phyloP scores from a whole-genome alignment of 2,113 vertebrate species.

The Nerophis ophidion region DNA sequence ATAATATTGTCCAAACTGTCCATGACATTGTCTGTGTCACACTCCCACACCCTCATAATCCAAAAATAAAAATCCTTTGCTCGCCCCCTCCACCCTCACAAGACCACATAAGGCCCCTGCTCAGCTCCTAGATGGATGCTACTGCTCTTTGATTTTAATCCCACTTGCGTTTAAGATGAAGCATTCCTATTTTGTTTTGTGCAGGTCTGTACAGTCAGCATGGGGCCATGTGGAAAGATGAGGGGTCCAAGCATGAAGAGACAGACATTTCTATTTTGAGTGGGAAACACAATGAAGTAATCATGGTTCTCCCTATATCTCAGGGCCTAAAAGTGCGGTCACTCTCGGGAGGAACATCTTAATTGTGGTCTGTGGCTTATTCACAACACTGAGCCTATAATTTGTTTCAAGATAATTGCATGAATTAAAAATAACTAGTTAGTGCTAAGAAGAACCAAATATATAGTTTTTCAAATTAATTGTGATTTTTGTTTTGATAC shows the following conservation, averaged over 20 bases:
- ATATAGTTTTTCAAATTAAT: too few species aligned
- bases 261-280: constrained; percentile 51
- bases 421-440: constrained; percentile 10
- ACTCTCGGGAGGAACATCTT: constrained; percentile 6
- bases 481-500: too few species aligned
- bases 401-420: constrained; percentile 18
- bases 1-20: neutral
- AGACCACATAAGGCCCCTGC: constrained; percentile 20
- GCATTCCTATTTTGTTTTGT: constrained; percentile 30
- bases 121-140: constrained; percentile 28
- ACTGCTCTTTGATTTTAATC: constrained; percentile 42
- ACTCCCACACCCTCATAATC: constrained; percentile 15
- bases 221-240: constrained; percentile 8
- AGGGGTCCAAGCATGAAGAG: neutral
- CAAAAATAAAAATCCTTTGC: constrained; percentile 51
- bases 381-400: constrained; percentile 16
- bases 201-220: constrained; percentile 36
- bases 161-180: constrained; percentile 25
- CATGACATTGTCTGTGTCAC: constrained; percentile 25
- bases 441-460: neutral
- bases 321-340: constrained; percentile 5
- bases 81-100: constrained; percentile 11
- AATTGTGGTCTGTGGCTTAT: constrained; percentile 22
- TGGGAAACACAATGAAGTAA: constrained; percentile 32
- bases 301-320: constrained; percentile 25